These are phyloP conservation scores for Addax nasomaculatus DNA, from an alignment of 2,113 vertebrate genomes.

Conservation along the genomic window DNA sequence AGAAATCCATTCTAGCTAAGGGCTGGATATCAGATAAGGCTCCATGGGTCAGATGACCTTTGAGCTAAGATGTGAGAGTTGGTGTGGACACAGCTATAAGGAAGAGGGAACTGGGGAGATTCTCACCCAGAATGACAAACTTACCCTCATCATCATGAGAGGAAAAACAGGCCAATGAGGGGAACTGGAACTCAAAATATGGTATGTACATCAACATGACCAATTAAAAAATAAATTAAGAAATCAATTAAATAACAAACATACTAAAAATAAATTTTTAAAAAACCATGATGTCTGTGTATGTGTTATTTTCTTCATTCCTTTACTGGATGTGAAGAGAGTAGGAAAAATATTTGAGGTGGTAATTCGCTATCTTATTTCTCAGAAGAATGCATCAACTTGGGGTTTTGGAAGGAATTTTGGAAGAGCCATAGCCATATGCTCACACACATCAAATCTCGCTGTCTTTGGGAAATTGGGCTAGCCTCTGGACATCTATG, in stretches of 20 bases:
- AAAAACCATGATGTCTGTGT: not conserved
- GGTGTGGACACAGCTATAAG: not conserved
- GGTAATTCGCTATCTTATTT: not conserved
- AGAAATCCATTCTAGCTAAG: not conserved
- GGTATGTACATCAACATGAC: not conserved
- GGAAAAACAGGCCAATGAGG: not conserved
- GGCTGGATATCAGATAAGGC: not conserved
- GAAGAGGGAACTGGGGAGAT: not conserved
- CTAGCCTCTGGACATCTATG: not conserved
- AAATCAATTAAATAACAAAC: not conserved
- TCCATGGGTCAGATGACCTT: not conserved
- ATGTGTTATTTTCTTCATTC: not conserved
- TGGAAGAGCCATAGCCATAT: not conserved
- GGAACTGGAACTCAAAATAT: not conserved
- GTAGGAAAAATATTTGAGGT: not conserved
- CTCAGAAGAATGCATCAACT: not conserved
- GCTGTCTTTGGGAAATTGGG: not conserved
- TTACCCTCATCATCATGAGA: not conserved
- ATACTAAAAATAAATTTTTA: not conserved
- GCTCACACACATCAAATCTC: not conserved
- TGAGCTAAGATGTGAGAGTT: not conserved
- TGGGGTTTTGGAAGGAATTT: not conserved
- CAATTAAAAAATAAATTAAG: not conserved
- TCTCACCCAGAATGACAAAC: not conserved
- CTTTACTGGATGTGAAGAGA: not conserved